These are phyloP conservation scores for Carassius gibelio DNA, from an alignment of 2,113 vertebrate genomes.

Conservation along the genomic window DNA sequence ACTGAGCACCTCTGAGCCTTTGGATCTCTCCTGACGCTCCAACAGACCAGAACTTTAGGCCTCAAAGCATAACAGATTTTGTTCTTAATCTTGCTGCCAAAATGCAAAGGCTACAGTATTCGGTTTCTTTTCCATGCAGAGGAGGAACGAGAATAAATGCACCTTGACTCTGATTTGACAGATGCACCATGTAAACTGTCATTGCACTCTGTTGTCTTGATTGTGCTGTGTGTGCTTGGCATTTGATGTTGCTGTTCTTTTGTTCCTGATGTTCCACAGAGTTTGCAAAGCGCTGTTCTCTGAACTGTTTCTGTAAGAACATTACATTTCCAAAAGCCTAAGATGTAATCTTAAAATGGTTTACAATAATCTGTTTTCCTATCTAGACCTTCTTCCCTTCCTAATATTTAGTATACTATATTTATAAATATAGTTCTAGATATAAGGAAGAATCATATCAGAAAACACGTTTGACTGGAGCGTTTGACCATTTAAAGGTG, in stretches of 20 bases:
- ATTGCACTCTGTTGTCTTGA: neutral
- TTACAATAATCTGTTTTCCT: neutral
- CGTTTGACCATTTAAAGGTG: neutral
- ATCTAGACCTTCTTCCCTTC: neutral
- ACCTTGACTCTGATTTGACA: constrained; percentile 13
- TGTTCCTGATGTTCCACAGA: neutral
- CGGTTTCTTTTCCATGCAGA: neutral
- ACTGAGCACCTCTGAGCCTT: constrained; percentile 35
- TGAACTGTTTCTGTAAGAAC: neutral
- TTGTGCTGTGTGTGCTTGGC: neutral
- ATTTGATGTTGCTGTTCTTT: constrained; percentile 1
- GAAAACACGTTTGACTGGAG: neutral
- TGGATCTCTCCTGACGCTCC: constrained; percentile 45
- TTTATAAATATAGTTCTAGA: neutral
- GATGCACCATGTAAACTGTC: constrained; percentile 10
- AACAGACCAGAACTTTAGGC: constrained; percentile 23
- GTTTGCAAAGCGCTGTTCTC: neutral
- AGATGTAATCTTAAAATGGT: neutral
- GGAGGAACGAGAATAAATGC: neutral
- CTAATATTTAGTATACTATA: no score
- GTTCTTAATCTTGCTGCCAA: constrained; percentile 1
- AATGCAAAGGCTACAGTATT: neutral
- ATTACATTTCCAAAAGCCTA: neutral
- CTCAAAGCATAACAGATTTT: constrained; percentile 2
- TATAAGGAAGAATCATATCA: neutral